Percentiles rank a stretch among this genome's conserved stretches.
Conservation (phyloP, 2,888 invertebrate genomes). For the Sphaeridia pumilis region DNA sequence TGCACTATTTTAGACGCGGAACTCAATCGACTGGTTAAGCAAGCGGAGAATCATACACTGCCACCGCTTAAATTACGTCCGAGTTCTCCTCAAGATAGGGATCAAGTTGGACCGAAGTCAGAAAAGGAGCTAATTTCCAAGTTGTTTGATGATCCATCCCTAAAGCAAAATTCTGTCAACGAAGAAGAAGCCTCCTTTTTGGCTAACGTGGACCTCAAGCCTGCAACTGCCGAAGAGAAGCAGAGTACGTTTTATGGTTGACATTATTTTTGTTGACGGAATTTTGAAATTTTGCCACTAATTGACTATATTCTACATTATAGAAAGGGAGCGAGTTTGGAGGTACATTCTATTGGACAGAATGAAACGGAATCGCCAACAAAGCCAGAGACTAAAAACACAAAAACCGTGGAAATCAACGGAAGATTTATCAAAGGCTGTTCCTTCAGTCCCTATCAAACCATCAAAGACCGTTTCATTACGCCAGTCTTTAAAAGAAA, state of each 20-base stretch:
- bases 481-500: no score
- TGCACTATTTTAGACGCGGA: slow-evolving; percentile 24
- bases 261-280: not conserved
- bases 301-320: no score
- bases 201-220: slow-evolving; percentile 27
- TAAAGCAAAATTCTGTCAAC: slow-evolving; percentile 15
- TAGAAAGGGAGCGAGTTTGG: slow-evolving; percentile 31
- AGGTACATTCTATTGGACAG: slow-evolving; percentile 25
- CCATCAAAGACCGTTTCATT: no score
- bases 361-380: slow-evolving; percentile 22
- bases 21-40: slow-evolving; percentile 24
- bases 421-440: no score
- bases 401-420: slow-evolving; percentile 26
- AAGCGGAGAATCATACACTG: slow-evolving; percentile 25
- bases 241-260: slow-evolving; percentile 16
- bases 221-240: slow-evolving; percentile 25
- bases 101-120: no score
- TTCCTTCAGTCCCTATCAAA: no score
- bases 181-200: slow-evolving; percentile 23
- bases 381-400: slow-evolving; percentile 14
- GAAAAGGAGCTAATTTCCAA: slow-evolving; percentile 8
- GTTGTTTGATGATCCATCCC: slow-evolving; percentile 27
- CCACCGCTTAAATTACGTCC: slow-evolving; percentile 26
- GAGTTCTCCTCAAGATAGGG: slow-evolving; percentile 11
- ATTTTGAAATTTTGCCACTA: no score